These are phyloP conservation scores for Poecile montanus DNA, from an alignment of 2,797 vertebrate genomes.

Conservation along the genomic window DNA sequence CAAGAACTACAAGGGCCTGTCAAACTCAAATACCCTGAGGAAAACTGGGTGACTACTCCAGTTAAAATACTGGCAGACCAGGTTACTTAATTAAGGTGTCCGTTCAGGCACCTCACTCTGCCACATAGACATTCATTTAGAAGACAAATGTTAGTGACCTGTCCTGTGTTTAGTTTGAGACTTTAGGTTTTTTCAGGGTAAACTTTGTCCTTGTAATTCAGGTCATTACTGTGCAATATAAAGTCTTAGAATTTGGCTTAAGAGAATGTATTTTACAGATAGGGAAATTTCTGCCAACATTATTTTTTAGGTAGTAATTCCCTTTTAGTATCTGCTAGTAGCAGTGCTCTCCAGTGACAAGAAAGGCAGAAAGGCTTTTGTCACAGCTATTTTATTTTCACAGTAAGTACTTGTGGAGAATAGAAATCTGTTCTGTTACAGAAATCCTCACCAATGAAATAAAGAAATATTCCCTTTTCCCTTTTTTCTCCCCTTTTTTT, in stretches of 20 bases:
- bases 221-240: neutral
- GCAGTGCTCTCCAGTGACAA: neutral
- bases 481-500: neutral
- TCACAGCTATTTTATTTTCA: neutral
- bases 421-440: neutral
- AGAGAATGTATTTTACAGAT: neutral
- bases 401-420: neutral
- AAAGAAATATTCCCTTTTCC: neutral
- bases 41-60: neutral
- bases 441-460: neutral
- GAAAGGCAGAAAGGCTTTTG: neutral
- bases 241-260: neutral
- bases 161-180: neutral
- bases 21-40: neutral
- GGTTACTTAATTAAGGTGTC: neutral
- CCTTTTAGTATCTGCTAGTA: neutral
- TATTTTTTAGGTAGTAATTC: neutral
- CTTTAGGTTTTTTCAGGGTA: neutral
- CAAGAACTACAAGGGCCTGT: neutral
- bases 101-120: neutral
- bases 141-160: neutral
- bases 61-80: neutral
- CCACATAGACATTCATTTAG: accelerated
- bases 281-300: neutral
- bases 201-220: neutral